Evolutionary conservation across 2,113 vertebrate species (phyloP), one percentile per base, ranked within the genome.

Genomic region (Cebidichthys violaceus): DNA sequence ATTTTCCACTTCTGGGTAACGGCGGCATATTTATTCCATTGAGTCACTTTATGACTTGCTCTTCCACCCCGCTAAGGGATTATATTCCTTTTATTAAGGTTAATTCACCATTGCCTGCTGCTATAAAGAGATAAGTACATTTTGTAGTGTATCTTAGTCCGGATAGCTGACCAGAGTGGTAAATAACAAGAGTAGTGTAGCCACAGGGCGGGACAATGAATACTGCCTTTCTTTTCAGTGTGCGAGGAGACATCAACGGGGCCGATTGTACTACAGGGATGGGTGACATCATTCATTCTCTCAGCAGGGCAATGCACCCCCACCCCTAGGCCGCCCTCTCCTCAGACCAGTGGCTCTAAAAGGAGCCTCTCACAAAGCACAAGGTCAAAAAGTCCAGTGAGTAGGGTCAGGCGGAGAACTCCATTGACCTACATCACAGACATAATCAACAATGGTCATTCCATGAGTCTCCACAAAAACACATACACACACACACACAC

Each of bases 361-460:
- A 81, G 71, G 62, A 81, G 81, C 67, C 71, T 75, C 69, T 83
- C 67, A 88, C 86, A 91, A 86, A 89, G 67, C 70, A 45, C n/a
- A 5, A 81, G 89, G 88, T 92, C 83, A 92, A 76, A 90, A 90
- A 81, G 90, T 88, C 69, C 75, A 78, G 37, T 8, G 47, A 70
- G 81, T 69, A 37, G 78, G 80, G 57, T 74, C 33, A 35, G 77
- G 82, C 22, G n/a, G 85, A 87, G 83, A 86, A 89, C 90, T 91
- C 90, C 75, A 90, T 86, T 89, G 92, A 91, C 86, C 86, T 87
- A 85, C 86, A 91, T 86, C 73, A 69, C 54, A 77, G 90, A 90
- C 90, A 90, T 91, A 81, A 86, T 86, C 83, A 79, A 94, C 92
- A 93, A 92, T 74, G 88, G 81, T 47, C 81, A 75, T 87, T 90